phyloP scores from a whole-genome alignment of 2,888 invertebrate genomes.

The Deilephila porcellus region DNA sequence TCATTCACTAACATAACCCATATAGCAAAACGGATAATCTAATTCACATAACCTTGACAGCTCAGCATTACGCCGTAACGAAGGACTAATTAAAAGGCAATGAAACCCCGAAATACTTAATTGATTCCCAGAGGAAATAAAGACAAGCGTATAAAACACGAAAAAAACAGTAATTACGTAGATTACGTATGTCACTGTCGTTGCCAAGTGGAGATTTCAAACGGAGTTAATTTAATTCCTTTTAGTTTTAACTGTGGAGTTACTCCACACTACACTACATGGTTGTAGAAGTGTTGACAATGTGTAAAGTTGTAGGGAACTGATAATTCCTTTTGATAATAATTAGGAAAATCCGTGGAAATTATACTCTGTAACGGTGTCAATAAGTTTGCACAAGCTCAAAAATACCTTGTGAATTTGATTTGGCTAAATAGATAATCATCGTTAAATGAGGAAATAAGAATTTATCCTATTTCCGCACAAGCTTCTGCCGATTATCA shows the following conservation, averaged over 20 bases:
- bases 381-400: too few species aligned
- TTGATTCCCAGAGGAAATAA: slow-evolving; percentile 4
- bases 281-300: too few species aligned
- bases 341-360: too few species aligned
- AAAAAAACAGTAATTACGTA: background rate
- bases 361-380: too few species aligned
- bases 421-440: too few species aligned
- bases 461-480: background rate
- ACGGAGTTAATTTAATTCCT: background rate
- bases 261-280: too few species aligned
- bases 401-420: background rate
- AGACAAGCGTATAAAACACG: background rate
- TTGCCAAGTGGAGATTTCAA: background rate
- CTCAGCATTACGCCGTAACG: background rate
- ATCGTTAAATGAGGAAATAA: too few species aligned
- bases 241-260: background rate
- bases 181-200: background rate
- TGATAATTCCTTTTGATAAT: too few species aligned
- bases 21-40: background rate
- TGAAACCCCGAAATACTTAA: background rate
- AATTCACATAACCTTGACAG: background rate
- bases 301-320: too few species aligned
- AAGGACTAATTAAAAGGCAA: slow-evolving; percentile 10
- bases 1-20: background rate
- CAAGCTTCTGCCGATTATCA: background rate